Evolutionary conservation across 2,888 invertebrate species (phyloP), one percentile per base, ranked within the genome.

Genomic region (Kryphioiulus occultus): DNA sequence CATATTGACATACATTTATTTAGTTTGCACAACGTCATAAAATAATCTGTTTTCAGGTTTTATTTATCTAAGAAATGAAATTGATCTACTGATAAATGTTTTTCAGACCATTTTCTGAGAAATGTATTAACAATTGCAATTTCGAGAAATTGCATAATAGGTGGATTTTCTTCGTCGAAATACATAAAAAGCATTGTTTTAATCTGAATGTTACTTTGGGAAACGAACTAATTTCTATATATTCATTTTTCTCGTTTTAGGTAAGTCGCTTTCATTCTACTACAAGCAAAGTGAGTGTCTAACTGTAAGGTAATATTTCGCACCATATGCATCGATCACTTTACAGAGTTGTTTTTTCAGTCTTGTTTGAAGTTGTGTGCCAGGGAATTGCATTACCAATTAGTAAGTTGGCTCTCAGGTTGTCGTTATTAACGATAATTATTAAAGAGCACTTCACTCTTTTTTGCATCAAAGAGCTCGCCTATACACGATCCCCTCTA

Each of bases 211-310:
- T 22, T 7, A 26, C 78, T n/a, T n/a, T n/a, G n/a, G n/a, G n/a
- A n/a, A n/a, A 19, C 15, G 17, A 32, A 19, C n/a, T 84, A 84
- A 84, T 32, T 5, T 84, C 22, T 84, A 3, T 35, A 10, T 35
- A n/a, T 12, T 83, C 19, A 22, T 84, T 84, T 84, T n/a, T 84
- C 85, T 84, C n/a, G 12, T 26, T 84, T 42, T 84, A 84, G 85
- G 85, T 84, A 84, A 84, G 85, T 84, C 85, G 85, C 22, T 42
- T 68, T 68, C 68, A 35, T 42, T 35, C 35, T 7, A 84, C 26
- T 12, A 19, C 0, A 32, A 1, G 85, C 85, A 22, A 42, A 35
- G 22, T 42, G 35, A 35, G n/a, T 42, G 42, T 84, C 85, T 35
- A 15, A 83, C 30, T 17, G 85, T 35, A 42, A 84, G 85, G 85